Evolutionary conservation across 2,888 invertebrate genomes (phyloP), one percentile per base, ranked within the genome.

Genomic region (Cephalotes varians): DNA sequence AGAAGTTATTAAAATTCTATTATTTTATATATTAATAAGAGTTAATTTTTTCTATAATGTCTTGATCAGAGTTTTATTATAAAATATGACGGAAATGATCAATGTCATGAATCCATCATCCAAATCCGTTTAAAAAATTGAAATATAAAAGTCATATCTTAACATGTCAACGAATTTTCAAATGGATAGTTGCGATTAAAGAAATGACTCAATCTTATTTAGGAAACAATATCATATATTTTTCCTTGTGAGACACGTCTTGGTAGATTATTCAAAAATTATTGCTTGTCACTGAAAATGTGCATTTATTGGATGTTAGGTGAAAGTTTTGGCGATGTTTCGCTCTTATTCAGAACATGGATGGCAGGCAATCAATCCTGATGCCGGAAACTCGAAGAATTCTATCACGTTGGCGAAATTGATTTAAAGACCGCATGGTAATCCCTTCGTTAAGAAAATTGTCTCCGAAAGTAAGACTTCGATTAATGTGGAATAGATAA

Each of bases 351-450:
- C 49, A 37, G 64, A 31, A 67, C 54, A 10, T 28, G 77, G 31
- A 67, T 77, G 54, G 40, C 67, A 67, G 77, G 79, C 83, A 85
- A 90, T 91, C 88, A 89, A 89, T 89, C 84, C 80, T 83, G 88
- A 89, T 82, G 60, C 85, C 64, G 72, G 74, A 82, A 81, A 79
- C 86, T 79, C 86, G 87, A 89, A 88, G 87, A 90, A 86, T 87
- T 86, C 81, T 83, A 86, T 79, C 81, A 67, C 81, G 60, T 81
- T 88, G 90, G 88, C 87, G 90, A 90, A 85, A 77, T 67, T 87
- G 91, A 87, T 89, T 89, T 90, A 91, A 91, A 85, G 91, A 90
- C 88, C 90, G 88, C 84, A 82, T 88, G 86, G 88, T 87, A 89
- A 91, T 90, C 88, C 88, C 85, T 77, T 89, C 86, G 83, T 90